phyloP scores from a whole-genome alignment of 2,797 vertebrate genomes.

The Cryptoblepharus egeriae region DNA sequence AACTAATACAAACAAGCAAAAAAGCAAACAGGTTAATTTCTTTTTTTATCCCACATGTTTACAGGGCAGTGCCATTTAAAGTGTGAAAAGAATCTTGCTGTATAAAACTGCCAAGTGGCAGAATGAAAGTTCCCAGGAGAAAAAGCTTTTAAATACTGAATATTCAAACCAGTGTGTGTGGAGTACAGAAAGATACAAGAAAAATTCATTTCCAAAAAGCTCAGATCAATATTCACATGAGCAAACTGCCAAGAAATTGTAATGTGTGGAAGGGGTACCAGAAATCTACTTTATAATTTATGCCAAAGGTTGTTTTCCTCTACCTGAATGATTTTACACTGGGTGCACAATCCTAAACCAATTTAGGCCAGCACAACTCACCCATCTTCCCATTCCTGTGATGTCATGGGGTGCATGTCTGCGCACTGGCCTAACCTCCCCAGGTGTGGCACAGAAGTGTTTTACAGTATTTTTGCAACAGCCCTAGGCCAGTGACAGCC shows the following conservation, averaged over 20 bases:
- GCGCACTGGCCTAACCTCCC: too few species aligned
- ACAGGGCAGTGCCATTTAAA: not conserved
- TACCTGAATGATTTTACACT: constrained; percentile 48
- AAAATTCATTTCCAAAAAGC: constrained; percentile 63
- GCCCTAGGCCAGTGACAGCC: too few species aligned
- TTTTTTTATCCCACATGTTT: not conserved
- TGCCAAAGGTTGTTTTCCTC: constrained; percentile 30
- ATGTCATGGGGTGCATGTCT: too few species aligned
- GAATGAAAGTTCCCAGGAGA: constrained; percentile 47
- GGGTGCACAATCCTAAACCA: too few species aligned
- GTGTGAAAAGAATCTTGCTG: constrained; percentile 50
- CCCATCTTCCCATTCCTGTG: too few species aligned
- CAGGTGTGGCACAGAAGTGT: too few species aligned
- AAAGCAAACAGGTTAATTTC: constrained; percentile 15
- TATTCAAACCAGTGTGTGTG: constrained; percentile 34
- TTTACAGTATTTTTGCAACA: too few species aligned
- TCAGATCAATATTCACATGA: constrained; percentile 59
- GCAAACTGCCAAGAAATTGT: constrained; percentile 24
- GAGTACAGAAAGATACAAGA: constrained; percentile 51
- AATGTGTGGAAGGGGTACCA: constrained; percentile 5
- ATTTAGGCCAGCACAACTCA: too few species aligned
- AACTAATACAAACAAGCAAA: constrained; percentile 23
- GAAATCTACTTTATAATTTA: constrained; percentile 47
- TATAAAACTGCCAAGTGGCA: constrained; percentile 46
- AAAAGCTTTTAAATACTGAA: constrained; percentile 47